Evolutionary conservation across 2,888 invertebrate genomes (phyloP), one percentile per base, ranked within the genome.

Genomic region (Pollenia labialis): DNA sequence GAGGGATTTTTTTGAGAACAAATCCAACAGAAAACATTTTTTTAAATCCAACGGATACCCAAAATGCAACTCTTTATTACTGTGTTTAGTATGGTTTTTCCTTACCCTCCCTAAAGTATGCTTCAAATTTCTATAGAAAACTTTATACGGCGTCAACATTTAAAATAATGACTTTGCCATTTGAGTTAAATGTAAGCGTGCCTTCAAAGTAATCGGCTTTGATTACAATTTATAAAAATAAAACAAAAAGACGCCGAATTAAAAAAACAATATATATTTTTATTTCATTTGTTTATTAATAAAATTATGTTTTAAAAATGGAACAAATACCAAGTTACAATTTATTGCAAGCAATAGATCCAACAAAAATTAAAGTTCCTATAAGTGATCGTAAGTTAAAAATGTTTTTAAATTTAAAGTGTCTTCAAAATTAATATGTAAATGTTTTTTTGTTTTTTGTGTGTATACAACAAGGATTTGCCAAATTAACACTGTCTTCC

Each of bases 401-500:
- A 18, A 54, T 58, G 18, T 10, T 11, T 54, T 12, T 4, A 16
- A 46, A 9, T 32, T 32, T 0, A 52, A 44, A 56, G 16, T 42
- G 16, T 18, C 16, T 18, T 23, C 54, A 7, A 16, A 50, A 58
- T n/a, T 68, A 42, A 68, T 48, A 32, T 48, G 40, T 9, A 16
- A 32, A 46, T 32, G 54, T 6, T 16, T 46, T 56, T 16, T 48
- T 58, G 7, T 64, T 3, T 50, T n/a, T 46, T 74, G 18, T 68
- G 18, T 80, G 54, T 46, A n/a, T 60, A 12, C n/a, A 16, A 40
- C 10, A 66, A 91, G 91, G 91, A 87, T 93, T 93, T 75, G 89
- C 92, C 1, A 93, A 93, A 88, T 87, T 93, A 54, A 93, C 93
- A n/a, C 89, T 93, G 3, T 92, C 93, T 4, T 92, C 93, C 1